Conservation (phyloP, 2,888 invertebrate species). For the Athripsodes cinereus region DNA sequence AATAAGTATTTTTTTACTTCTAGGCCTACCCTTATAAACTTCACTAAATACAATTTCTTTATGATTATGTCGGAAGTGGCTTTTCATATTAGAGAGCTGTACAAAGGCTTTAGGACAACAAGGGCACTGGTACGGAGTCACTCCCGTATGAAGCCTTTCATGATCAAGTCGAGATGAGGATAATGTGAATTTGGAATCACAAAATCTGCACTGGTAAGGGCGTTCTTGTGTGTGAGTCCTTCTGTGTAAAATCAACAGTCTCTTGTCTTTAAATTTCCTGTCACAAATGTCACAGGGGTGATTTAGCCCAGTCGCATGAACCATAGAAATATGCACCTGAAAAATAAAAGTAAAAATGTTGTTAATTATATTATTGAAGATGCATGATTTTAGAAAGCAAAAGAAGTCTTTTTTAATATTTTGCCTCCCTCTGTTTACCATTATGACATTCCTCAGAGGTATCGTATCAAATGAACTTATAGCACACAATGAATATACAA, state of each 20-base stretch:
- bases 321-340: not conserved
- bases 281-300: not conserved
- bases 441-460: too few species aligned
- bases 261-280: not conserved
- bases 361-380: too few species aligned
- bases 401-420: too few species aligned
- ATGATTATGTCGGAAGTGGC: not conserved
- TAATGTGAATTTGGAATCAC: not conserved
- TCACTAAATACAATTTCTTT: not conserved
- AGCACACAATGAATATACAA: too few species aligned
- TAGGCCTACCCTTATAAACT: not conserved
- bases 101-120: not conserved
- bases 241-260: not conserved
- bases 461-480: too few species aligned
- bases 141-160: not conserved
- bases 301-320: too few species aligned
- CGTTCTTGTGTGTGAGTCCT: not conserved
- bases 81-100: constrained; percentile 3
- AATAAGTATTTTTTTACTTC: too few species aligned
- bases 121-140: constrained; percentile 2
- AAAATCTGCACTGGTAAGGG: not conserved
- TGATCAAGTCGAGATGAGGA: not conserved
- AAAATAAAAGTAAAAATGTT: not conserved
- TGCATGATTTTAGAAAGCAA: too few species aligned
- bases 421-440: too few species aligned